Evolutionary conservation across 1,140 invertebrate genomes (phyloP).

Genomic region (Heterodera carotae): DNA sequence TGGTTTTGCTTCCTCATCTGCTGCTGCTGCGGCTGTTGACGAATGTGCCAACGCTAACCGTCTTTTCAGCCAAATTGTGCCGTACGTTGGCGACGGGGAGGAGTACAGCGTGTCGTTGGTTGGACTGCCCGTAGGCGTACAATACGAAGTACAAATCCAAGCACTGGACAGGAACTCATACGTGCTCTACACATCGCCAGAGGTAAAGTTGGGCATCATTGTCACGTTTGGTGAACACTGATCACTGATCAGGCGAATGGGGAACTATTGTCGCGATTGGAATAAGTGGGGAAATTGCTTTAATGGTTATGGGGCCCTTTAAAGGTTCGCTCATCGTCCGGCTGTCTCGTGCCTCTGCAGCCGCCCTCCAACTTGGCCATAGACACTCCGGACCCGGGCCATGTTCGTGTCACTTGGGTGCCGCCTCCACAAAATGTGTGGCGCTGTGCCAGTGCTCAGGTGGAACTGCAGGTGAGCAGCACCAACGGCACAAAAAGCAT

Average conservation of each 20-base stretch:
- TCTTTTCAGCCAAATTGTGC: slow-evolving; percentile 60
- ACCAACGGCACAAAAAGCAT: neutral
- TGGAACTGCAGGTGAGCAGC: slow-evolving; percentile 49
- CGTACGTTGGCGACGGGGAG: slow-evolving; percentile 63
- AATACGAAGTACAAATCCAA: slow-evolving; percentile 62
- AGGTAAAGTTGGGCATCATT: too few relatives aligned
- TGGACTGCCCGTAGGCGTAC: slow-evolving; percentile 53
- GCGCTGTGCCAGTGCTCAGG: slow-evolving; percentile 53
- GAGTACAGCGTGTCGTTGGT: slow-evolving; percentile 59
- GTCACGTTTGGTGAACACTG: too few relatives aligned
- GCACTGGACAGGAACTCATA: slow-evolving; percentile 65
- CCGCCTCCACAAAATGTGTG: slow-evolving; percentile 61
- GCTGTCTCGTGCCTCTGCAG: slow-evolving; percentile 57
- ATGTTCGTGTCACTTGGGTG: slow-evolving; percentile 60
- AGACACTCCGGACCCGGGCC: slow-evolving; percentile 61
- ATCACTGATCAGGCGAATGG: slow-evolving; percentile 29
- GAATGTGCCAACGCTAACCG: too few relatives aligned
- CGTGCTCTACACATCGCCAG: slow-evolving; percentile 60
- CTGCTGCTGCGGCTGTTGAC: too few relatives aligned
- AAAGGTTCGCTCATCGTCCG: slow-evolving; percentile 40
- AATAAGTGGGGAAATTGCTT: too few relatives aligned
- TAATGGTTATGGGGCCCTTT: too few relatives aligned
- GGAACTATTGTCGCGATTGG: too few relatives aligned
- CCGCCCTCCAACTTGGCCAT: slow-evolving; percentile 58
- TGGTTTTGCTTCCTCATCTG: slow-evolving; percentile 27